Percentiles rank a stretch among this genome's conserved stretches.
phyloP scores from a whole-genome alignment of 2,113 vertebrate genomes.

The Stictonetta naevosa region DNA sequence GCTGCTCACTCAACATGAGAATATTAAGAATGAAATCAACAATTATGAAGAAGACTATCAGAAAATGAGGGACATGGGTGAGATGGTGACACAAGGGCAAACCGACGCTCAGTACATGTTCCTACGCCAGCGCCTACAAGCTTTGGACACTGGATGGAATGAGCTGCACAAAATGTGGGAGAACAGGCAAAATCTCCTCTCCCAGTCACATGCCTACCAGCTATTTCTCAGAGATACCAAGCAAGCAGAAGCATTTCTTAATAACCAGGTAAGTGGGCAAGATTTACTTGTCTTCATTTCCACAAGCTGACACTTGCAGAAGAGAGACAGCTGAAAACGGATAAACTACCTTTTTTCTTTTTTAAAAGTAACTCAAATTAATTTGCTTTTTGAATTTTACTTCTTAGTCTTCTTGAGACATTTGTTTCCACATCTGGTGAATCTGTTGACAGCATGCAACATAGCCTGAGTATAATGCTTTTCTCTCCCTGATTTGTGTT shows the following conservation, averaged over 20 bases:
- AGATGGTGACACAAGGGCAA: constrained; percentile 98
- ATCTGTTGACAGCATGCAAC: background rate
- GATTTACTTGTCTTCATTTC: background rate
- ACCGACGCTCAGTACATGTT: constrained; percentile 99
- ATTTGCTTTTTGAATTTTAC: background rate
- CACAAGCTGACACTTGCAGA: background rate
- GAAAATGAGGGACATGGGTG: constrained; percentile 99
- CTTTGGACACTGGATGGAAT: constrained; percentile 97
- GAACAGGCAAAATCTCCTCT: constrained; percentile 96
- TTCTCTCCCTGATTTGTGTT: background rate
- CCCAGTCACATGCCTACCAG: constrained; percentile 96
- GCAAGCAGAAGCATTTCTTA: constrained; percentile 98
- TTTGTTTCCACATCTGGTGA: background rate
- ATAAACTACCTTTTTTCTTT: background rate
- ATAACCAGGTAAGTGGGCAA: constrained; percentile 91
- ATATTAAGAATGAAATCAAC: constrained; percentile 95
- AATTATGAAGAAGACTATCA: constrained; percentile 99
- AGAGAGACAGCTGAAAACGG: background rate
- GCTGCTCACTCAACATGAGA: constrained; percentile 95
- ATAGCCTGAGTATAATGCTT: background rate
- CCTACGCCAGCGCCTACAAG: constrained; percentile 94
- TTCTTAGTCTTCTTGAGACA: background rate
- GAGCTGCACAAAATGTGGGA: constrained; percentile 99
- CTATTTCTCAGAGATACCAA: constrained; percentile 97
- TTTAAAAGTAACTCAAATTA: no score